phyloP scores from a whole-genome alignment of 2,113 vertebrate species.

The Solea solea region DNA sequence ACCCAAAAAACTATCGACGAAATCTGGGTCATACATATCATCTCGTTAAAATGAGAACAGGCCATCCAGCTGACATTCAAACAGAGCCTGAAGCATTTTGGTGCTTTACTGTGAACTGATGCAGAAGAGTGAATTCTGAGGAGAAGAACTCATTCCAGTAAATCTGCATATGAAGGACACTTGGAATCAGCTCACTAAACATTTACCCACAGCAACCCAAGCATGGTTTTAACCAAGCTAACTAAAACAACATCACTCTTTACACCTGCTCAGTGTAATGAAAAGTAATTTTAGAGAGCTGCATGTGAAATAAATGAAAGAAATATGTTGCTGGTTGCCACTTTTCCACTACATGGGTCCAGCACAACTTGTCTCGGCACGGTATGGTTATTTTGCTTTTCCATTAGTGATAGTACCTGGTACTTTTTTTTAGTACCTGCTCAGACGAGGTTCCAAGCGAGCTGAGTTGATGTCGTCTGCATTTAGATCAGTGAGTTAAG shows the following conservation, averaged over 20 bases:
- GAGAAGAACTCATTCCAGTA: conserved; percentile 48
- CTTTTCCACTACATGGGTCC: too few species aligned
- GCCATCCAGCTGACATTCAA: conserved; percentile 76
- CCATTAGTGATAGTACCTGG: too few species aligned
- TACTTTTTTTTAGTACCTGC: too few species aligned
- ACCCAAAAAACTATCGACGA: conserved; percentile 48
- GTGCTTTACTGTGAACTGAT: conserved; percentile 72
- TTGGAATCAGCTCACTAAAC: conserved; percentile 48
- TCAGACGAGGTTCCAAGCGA: too few species aligned
- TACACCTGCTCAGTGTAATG: neutral
- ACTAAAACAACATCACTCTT: neutral
- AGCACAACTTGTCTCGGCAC: too few species aligned
- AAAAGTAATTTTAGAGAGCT: neutral
- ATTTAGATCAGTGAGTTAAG: too few species aligned
- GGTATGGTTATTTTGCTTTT: too few species aligned
- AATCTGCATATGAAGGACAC: conserved; percentile 51
- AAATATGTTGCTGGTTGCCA: too few species aligned
- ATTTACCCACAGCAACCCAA: conserved; percentile 27
- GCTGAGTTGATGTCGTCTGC: too few species aligned
- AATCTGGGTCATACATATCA: conserved; percentile 71
- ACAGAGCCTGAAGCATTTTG: conserved; percentile 62
- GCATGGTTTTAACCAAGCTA: conserved; percentile 17
- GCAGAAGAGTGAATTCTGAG: conserved; percentile 71
- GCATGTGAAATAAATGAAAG: too few species aligned
- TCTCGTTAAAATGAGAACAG: conserved; percentile 67